A percentile compares a stretch with the other conserved stretches of the same genome.
Conservation (phyloP, 2,888 invertebrate genomes). For the Microctonus hyperodae region DNA sequence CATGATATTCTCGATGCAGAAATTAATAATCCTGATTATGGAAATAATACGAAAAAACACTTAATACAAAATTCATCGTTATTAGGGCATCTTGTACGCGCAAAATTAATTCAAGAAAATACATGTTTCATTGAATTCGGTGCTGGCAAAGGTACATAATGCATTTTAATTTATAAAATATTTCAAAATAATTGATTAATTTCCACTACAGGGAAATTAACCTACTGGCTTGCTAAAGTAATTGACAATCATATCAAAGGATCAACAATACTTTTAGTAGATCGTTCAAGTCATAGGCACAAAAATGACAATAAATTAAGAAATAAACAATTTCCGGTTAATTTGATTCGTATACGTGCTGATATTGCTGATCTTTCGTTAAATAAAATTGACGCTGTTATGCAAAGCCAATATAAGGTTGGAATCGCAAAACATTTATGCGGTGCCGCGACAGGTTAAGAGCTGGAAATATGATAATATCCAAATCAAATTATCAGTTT, state of each 20-base stretch:
- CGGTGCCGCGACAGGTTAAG: conserved; percentile 85
- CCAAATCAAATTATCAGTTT: too few species aligned
- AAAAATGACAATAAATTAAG: conserved; percentile 76
- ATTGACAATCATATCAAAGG: conserved; percentile 63
- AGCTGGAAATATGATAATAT: too few species aligned
- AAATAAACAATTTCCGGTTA: conserved; percentile 59
- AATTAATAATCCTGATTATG: conserved; percentile 66
- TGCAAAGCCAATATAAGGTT: conserved; percentile 64
- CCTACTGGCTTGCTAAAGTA: conserved; percentile 77
- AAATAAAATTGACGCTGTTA: conserved; percentile 65
- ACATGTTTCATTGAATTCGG: conserved; percentile 88
- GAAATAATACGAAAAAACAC: conserved; percentile 74
- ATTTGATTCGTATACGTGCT: conserved; percentile 74
- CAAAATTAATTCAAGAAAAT: conserved; percentile 68
- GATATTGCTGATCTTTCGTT: conserved; percentile 83
- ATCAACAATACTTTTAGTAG: conserved; percentile 75
- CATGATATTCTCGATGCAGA: conserved; percentile 66
- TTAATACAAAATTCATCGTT: conserved; percentile 81
- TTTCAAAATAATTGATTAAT: not conserved
- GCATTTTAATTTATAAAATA: conserved; percentile 3
- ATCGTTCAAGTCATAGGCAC: conserved; percentile 82
- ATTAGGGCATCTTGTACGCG: conserved; percentile 72
- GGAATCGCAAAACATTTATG: conserved; percentile 90
- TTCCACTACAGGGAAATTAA: conserved; percentile 71
- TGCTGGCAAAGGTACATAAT: conserved; percentile 81